A percentile compares a stretch with the other conserved stretches of the same genome.
phyloP scores from a whole-genome alignment of 1,140 invertebrate species.

The Magallana gigas region DNA sequence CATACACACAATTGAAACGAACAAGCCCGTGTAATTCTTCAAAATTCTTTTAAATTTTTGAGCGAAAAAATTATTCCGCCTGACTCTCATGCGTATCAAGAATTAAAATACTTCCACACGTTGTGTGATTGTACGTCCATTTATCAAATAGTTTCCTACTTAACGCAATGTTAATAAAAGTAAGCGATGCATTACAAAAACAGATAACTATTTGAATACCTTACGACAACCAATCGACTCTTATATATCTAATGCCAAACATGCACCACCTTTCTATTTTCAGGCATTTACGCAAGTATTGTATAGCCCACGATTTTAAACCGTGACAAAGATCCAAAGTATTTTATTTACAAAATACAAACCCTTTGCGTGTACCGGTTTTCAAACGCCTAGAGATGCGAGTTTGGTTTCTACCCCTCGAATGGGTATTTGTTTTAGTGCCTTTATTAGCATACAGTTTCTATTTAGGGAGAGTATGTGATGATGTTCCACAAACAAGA shows the following conservation, averaged over 20 bases:
- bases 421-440: constrained; percentile 27
- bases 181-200: constrained; percentile 32
- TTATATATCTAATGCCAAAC: constrained; percentile 27
- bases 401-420: constrained; percentile 32
- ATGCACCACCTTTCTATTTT: constrained; percentile 28
- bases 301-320: constrained; percentile 21
- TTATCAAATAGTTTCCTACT: constrained; percentile 31
- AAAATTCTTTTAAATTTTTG: constrained; percentile 30
- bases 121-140: constrained; percentile 22
- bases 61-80: constrained; percentile 28
- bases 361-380: constrained; percentile 27
- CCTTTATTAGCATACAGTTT: constrained; percentile 12
- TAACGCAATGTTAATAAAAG: constrained; percentile 37
- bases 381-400: constrained; percentile 36
- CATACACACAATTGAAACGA: constrained; percentile 27
- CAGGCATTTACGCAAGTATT: constrained; percentile 14
- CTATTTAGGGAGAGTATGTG: constrained; percentile 25
- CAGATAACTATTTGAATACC: constrained; percentile 15
- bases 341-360: constrained; percentile 39
- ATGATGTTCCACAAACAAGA: constrained; percentile 34
- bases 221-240: constrained; percentile 13
- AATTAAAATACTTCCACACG: constrained; percentile 31
- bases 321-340: constrained; percentile 23
- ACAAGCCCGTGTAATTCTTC: constrained; percentile 23
- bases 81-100: constrained; percentile 25